phyloP scores from a whole-genome alignment of 2,113 vertebrate genomes.

The Salminus brasiliensis region DNA sequence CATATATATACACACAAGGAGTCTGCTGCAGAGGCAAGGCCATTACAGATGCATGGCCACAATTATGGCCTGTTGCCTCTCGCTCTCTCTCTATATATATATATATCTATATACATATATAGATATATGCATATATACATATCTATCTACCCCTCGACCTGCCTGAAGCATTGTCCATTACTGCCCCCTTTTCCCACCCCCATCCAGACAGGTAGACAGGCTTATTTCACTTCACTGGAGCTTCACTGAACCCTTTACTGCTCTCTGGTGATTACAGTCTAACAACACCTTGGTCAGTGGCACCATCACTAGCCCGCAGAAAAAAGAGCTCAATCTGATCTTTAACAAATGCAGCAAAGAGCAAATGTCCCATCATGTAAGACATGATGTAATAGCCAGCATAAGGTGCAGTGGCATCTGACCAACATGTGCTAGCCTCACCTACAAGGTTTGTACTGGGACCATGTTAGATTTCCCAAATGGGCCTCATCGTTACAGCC shows the following conservation, averaged over 20 bases:
- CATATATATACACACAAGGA: conserved; percentile 16
- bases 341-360: background rate
- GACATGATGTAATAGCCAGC: background rate
- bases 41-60: conserved; percentile 9
- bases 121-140: background rate
- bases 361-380: background rate
- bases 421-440: too few species aligned
- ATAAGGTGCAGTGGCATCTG: too few species aligned
- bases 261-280: conserved; percentile 9
- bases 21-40: conserved; percentile 18
- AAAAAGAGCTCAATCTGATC: background rate
- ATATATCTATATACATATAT: background rate
- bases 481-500: too few species aligned
- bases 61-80: background rate
- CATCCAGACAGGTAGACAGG: background rate
- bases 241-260: conserved; percentile 16
- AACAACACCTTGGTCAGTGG: background rate
- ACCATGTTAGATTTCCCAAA: too few species aligned
- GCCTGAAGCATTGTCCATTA: too few species aligned
- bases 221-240: conserved; percentile 25
- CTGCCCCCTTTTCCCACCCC: too few species aligned
- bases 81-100: background rate
- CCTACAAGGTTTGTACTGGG: too few species aligned
- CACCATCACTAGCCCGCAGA: background rate
- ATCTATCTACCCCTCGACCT: too few species aligned